phyloP scores from a whole-genome alignment of 2,113 vertebrate genomes.

The Eclectus roratus region DNA sequence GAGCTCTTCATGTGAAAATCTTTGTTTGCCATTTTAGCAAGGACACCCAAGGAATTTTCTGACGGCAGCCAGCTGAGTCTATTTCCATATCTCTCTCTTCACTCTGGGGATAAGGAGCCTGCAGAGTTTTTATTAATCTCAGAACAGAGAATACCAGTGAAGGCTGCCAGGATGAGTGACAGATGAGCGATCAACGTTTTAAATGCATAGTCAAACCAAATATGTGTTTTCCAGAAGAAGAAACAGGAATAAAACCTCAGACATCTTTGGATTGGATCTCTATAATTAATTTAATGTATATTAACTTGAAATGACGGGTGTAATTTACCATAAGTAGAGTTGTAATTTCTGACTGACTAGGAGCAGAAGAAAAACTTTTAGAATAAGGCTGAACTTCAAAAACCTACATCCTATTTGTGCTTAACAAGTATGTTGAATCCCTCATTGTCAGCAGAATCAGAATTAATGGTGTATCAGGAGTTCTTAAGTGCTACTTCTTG shows the following conservation, averaged over 20 bases:
- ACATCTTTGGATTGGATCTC: not conserved
- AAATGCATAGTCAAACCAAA: slow-evolving; percentile 28
- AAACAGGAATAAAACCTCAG: not conserved
- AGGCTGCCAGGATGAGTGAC: slow-evolving; percentile 22
- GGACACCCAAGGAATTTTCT: not conserved
- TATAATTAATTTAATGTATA: not conserved
- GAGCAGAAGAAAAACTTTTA: not conserved
- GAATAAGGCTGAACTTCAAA: not conserved
- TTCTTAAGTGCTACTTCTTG: not conserved
- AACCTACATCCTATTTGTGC: not conserved
- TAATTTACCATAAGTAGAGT: not conserved
- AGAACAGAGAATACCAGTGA: not conserved
- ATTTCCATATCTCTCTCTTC: not conserved
- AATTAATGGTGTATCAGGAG: not conserved
- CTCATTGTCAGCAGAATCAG: not conserved
- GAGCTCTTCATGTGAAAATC: not conserved
- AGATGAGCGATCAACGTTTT: not conserved
- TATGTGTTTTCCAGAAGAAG: not conserved
- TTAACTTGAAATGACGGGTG: not conserved
- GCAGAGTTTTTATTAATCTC: not conserved
- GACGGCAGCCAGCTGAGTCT: not conserved
- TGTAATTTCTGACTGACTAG: not conserved
- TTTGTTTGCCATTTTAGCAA: not conserved
- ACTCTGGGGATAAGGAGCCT: not conserved
- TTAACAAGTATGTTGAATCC: not conserved